Base-by-base conservation (phyloP, 2,797 vertebrate genomes). In the Geotria australis region DNA sequence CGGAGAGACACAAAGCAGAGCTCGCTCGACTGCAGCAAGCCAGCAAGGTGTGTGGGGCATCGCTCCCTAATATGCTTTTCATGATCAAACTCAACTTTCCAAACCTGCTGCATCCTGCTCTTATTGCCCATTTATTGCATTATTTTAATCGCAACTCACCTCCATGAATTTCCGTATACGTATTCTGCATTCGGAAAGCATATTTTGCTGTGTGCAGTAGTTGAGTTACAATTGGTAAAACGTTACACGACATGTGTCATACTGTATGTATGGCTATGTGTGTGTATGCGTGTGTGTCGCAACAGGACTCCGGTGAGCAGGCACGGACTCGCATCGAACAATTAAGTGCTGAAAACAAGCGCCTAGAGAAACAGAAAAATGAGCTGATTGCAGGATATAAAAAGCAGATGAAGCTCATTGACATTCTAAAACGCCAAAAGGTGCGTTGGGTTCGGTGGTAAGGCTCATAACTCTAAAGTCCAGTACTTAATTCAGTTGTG, bases 371-470 rank as follows among this genome's bases (percentile, higher is more conserved):
- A 62, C 83, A 96, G 69, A 98, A 85, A 70, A 72, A 68, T 58
- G 88, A 95, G 60, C 75, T 98, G 53, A 74, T 94, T 57, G 56
- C 68, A 9, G 85, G 75, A 8, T 93, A 95, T 66, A 91, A 85
- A 70, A 98, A 94, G 65, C 91, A 98, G 58, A 70, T 95, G 48
- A 84, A 82, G 65, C 68, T 96, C 61, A 95, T 94, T 47, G 85
- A 94, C 68, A 68, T 95, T 66, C 78, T 96, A 64, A 91, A 91
- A 74, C 82, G 76, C 71, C 84, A 95, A 67, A 94, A 88, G 78
- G 88, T 85, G 65, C 69, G 70, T 58, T 46, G 47, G 10, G 24
- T 46, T 38, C 38, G 24, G 3, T 38, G 24, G 24, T 24, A 24
- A 5, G 24, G 38, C 24, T 38, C 38, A 24, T 38, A 24, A 38